phyloP scores from a whole-genome alignment of 1,140 invertebrate genomes.

The Acarapis woodi region DNA sequence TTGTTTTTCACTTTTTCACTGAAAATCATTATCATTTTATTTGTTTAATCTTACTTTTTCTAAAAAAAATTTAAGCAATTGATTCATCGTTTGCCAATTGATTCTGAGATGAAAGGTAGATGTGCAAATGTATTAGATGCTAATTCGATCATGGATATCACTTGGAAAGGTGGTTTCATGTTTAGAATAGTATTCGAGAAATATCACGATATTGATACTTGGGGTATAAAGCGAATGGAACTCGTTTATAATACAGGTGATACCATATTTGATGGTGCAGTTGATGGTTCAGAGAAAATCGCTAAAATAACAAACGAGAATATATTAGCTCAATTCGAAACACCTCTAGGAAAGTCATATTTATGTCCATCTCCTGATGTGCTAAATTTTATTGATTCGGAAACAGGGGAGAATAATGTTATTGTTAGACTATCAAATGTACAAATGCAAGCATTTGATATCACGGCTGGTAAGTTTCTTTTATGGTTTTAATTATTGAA shows the following conservation, averaged over 20 bases:
- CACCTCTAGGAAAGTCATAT: slow-evolving; percentile 52
- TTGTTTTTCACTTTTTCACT: not conserved
- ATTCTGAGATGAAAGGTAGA: slow-evolving; percentile 11
- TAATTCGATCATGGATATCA: slow-evolving; percentile 8
- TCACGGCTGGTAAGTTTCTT: slow-evolving; percentile 22
- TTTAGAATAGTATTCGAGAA: slow-evolving; percentile 11
- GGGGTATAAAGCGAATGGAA: slow-evolving; percentile 13
- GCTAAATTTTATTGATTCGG: slow-evolving; percentile 12
- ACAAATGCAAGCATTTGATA: slow-evolving; percentile 31
- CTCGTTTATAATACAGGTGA: slow-evolving; percentile 14
- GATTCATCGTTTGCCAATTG: slow-evolving; percentile 9
- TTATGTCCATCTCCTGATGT: slow-evolving; percentile 22
- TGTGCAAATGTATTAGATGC: slow-evolving; percentile 10
- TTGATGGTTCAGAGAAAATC: slow-evolving; percentile 11
- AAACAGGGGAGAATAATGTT: slow-evolving; percentile 11
- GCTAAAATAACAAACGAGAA: slow-evolving; percentile 11
- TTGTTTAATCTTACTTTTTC: slow-evolving; percentile 2
- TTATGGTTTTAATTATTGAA: not conserved
- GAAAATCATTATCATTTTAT: not conserved
- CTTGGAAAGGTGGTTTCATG: slow-evolving; percentile 11
- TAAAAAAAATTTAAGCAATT: slow-evolving; percentile 7
- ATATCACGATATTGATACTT: slow-evolving; percentile 7
- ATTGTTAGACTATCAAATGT: slow-evolving; percentile 21
- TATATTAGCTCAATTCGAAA: slow-evolving; percentile 32
- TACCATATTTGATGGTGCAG: slow-evolving; percentile 13